A percentile compares a stretch with the other conserved stretches of the same genome.
Evolutionary conservation across 2,888 invertebrate species (phyloP).

Genomic region (Erebia aethiops): DNA sequence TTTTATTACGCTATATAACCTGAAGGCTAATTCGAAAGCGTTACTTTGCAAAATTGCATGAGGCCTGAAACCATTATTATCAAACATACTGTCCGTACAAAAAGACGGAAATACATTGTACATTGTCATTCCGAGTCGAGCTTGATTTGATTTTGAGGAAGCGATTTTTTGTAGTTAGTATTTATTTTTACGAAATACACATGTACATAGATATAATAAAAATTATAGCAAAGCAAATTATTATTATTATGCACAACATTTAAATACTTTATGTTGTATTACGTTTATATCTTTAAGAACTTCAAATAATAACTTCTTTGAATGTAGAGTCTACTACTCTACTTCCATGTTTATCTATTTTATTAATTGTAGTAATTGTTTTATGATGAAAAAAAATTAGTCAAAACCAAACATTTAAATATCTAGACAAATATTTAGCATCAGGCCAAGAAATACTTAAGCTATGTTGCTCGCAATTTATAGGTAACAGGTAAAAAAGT

Average conservation of each 20-base stretch:
- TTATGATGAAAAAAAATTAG: too few relatives aligned
- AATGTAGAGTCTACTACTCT: too few relatives aligned
- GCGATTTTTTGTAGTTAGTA: not conserved
- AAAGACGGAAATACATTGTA: constrained; percentile 18
- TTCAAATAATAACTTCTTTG: too few relatives aligned
- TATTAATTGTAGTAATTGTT: too few relatives aligned
- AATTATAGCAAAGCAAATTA: not conserved
- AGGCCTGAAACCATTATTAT: constrained; percentile 1
- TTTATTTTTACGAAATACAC: not conserved
- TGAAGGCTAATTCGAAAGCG: constrained; percentile 22
- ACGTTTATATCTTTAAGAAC: too few relatives aligned
- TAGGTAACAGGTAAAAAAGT: too few relatives aligned
- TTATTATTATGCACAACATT: not conserved
- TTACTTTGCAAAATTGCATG: constrained; percentile 34
- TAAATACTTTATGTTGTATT: too few relatives aligned
- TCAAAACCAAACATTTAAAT: too few relatives aligned
- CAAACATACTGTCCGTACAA: not conserved
- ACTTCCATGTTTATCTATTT: too few relatives aligned
- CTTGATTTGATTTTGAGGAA: not conserved
- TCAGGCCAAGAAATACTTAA: too few relatives aligned
- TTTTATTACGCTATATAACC: constrained; percentile 17
- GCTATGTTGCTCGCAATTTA: too few relatives aligned
- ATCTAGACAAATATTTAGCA: too few relatives aligned
- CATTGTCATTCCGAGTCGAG: constrained; percentile 7
- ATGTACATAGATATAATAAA: not conserved